Evolutionary conservation across 2,113 vertebrate genomes (phyloP).

Genomic region (Scomber colias): DNA sequence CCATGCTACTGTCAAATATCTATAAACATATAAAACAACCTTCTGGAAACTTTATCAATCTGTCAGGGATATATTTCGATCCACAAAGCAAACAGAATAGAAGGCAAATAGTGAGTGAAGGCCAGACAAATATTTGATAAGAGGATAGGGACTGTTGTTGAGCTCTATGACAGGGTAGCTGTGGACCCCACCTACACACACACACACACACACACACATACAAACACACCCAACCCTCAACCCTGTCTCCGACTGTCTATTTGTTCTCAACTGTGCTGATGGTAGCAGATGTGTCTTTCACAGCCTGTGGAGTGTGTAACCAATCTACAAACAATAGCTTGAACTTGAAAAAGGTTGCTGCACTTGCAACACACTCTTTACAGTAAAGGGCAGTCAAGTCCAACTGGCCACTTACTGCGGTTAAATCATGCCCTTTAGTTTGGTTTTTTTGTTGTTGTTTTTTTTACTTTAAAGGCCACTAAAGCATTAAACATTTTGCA

Average conservation of each 20-base stretch:
- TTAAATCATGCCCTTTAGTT: slow-evolving; percentile 46
- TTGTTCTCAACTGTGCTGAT: slow-evolving; percentile 71
- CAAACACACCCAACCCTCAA: slow-evolving; percentile 46
- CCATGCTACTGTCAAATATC: slow-evolving; percentile 2
- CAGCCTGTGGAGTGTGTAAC: slow-evolving; percentile 81
- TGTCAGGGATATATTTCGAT: slow-evolving; percentile 81
- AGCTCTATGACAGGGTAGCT: slow-evolving; percentile 52
- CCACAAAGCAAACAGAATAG: slow-evolving; percentile 87
- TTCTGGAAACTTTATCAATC: slow-evolving; percentile 77
- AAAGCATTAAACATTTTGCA: neutral
- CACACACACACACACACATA: slow-evolving; percentile 32
- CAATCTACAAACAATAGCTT: slow-evolving; percentile 87
- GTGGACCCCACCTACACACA: slow-evolving; percentile 42
- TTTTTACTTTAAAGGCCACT: slow-evolving; percentile 21
- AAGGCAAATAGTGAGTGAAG: slow-evolving; percentile 90
- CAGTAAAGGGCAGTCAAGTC: slow-evolving; percentile 53
- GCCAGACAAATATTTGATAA: slow-evolving; percentile 93
- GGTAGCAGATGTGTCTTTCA: slow-evolving; percentile 87
- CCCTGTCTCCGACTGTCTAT: slow-evolving; percentile 53
- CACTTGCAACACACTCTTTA: slow-evolving; percentile 72
- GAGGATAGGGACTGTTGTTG: slow-evolving; percentile 81
- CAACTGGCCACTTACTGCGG: slow-evolving; percentile 29
- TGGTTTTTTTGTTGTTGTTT: neutral
- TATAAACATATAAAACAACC: slow-evolving; percentile 63
- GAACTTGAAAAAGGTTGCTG: slow-evolving; percentile 83